phyloP scores from a whole-genome alignment of 2,797 vertebrate species.

The Acipenser ruthenus region DNA sequence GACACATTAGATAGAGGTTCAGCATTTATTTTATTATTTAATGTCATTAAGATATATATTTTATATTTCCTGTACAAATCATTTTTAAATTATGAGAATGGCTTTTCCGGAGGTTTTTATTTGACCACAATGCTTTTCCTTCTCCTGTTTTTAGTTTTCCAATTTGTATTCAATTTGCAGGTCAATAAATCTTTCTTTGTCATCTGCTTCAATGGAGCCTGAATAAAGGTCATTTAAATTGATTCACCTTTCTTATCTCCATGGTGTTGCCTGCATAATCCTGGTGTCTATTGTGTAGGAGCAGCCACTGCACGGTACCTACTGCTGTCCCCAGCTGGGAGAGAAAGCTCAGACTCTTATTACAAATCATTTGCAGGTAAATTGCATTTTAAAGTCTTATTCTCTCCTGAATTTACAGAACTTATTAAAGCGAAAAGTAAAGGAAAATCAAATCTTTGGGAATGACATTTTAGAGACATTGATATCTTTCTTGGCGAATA shows the following conservation, averaged over 20 bases:
- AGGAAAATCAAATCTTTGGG: too few species aligned
- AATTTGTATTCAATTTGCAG: slow-evolving; percentile 35
- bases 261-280: slow-evolving; percentile 40
- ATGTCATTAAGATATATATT: too few species aligned
- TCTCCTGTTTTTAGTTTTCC: slow-evolving; percentile 37
- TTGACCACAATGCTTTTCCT: slow-evolving; percentile 2
- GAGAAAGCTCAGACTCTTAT: slow-evolving; percentile 43
- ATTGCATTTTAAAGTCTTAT: slow-evolving; percentile 32
- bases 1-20: not conserved
- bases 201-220: slow-evolving; percentile 45
- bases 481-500: too few species aligned
- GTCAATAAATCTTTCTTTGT: slow-evolving; percentile 47
- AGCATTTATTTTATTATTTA: too few species aligned
- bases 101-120: slow-evolving; percentile 24
- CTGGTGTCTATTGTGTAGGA: slow-evolving; percentile 34
- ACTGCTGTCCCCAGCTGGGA: slow-evolving; percentile 29
- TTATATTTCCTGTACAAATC: slow-evolving; percentile 22
- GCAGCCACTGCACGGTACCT: slow-evolving; percentile 28
- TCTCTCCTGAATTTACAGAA: too few species aligned
- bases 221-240: slow-evolving; percentile 52
- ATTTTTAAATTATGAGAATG: slow-evolving; percentile 27
- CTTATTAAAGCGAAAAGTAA: too few species aligned
- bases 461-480: too few species aligned
- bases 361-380: slow-evolving; percentile 36
- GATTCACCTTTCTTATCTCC: slow-evolving; percentile 44